Percentiles rank a stretch among this genome's conserved stretches.
These are phyloP conservation scores for Nannoperca australis DNA, from an alignment of 2,797 vertebrate species.

Conservation along the genomic window DNA sequence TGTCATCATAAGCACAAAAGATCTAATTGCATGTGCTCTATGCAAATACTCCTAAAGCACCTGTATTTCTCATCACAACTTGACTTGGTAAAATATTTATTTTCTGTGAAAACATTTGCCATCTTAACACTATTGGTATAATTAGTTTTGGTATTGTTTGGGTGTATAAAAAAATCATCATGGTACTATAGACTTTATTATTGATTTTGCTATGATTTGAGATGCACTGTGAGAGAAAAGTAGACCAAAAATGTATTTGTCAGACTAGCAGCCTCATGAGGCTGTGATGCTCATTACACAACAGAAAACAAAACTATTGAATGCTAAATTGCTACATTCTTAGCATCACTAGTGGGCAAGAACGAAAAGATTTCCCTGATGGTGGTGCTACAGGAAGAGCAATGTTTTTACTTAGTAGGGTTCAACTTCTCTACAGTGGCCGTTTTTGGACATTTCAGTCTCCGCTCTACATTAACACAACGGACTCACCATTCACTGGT, in stretches of 20 bases:
- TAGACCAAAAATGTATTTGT: background rate
- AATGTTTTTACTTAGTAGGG: background rate
- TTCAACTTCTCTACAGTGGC: background rate
- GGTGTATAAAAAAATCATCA: constrained; percentile 63
- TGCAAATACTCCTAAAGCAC: constrained; percentile 43
- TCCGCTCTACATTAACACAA: constrained; percentile 7
- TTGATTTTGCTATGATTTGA: constrained; percentile 49
- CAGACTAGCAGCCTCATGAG: constrained; percentile 51
- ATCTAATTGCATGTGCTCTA: constrained; percentile 46
- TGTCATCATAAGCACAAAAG: constrained; percentile 23
- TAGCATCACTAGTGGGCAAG: constrained; percentile 44
- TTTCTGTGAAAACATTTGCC: constrained; percentile 77
- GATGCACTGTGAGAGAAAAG: constrained; percentile 55
- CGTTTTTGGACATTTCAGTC: constrained; percentile 1
- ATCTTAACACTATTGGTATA: constrained; percentile 48
- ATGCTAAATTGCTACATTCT: constrained; percentile 20
- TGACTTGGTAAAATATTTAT: constrained; percentile 71
- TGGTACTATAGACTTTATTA: constrained; percentile 69
- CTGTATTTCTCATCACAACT: constrained; percentile 42
- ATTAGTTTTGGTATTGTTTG: constrained; percentile 47
- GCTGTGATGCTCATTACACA: constrained; percentile 36
- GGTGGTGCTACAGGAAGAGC: constrained; percentile 47
- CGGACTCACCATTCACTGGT: constrained; percentile 18
- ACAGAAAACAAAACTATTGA: background rate
- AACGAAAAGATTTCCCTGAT: constrained; percentile 20